Evolutionary conservation across 2,888 invertebrate genomes (phyloP).

Genomic region (Mimumesa dahlbomi): DNA sequence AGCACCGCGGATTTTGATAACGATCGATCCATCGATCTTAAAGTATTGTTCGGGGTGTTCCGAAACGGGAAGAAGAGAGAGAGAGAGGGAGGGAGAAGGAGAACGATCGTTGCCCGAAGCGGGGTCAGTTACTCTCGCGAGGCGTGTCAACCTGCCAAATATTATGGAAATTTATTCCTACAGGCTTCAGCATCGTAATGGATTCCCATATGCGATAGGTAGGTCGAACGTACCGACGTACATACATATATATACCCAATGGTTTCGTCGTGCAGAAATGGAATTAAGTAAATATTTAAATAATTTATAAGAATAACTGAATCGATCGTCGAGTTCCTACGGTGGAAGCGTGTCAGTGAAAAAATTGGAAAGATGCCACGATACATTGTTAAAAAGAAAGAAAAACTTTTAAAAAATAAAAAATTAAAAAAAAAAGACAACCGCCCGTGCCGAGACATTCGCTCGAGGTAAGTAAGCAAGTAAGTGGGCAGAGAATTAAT

Average conservation of each 20-base stretch:
- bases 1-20: conserved; percentile 39
- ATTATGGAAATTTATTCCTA: conserved; percentile 77
- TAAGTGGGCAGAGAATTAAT: conserved; percentile 75
- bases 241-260: neutral
- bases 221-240: conserved; percentile 6
- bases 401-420: conserved; percentile 10
- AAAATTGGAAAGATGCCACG: too few relatives aligned
- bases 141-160: conserved; percentile 78
- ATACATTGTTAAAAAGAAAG: too few relatives aligned
- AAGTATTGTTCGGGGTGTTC: conserved; percentile 24
- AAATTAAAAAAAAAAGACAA: conserved; percentile 28
- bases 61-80: conserved; percentile 34
- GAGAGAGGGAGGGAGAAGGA: too few relatives aligned
- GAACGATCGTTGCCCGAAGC: conserved; percentile 58
- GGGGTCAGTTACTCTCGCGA: conserved; percentile 66
- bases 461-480: conserved; percentile 63
- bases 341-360: too few relatives aligned
- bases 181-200: conserved; percentile 62
- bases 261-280: conserved; percentile 15
- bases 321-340: too few relatives aligned
- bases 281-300: too few relatives aligned
- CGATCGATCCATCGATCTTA: conserved; percentile 36
- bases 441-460: conserved; percentile 51
- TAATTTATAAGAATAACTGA: too few relatives aligned
- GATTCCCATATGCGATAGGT: conserved; percentile 55